Evolutionary conservation across 2,113 vertebrate species (phyloP).

Genomic region (Hippocampus guttulatus): DNA sequence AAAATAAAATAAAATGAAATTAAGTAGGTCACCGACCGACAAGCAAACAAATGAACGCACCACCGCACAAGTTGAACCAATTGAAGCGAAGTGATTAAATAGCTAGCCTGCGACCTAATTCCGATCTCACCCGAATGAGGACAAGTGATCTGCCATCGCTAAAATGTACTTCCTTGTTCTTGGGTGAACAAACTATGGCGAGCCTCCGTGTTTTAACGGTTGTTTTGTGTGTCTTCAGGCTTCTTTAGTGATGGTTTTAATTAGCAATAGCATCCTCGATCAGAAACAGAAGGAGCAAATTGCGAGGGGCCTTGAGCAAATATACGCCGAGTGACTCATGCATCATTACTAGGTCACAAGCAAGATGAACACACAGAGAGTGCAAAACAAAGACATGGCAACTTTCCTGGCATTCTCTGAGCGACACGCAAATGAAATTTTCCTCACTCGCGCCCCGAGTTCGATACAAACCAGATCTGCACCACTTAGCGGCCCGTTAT

Average conservation of each 20-base stretch:
- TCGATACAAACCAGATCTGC: constrained; percentile 21
- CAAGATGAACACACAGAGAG: background rate
- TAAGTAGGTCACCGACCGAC: too few species aligned
- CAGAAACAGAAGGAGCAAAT: constrained; percentile 29
- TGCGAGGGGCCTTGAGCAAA: constrained; percentile 12
- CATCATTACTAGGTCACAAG: background rate
- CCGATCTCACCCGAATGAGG: background rate
- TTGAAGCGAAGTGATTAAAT: too few species aligned
- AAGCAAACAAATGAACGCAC: too few species aligned
- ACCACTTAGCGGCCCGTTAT: constrained; percentile 33
- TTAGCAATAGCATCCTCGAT: constrained; percentile 30
- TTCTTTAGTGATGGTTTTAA: constrained; percentile 20
- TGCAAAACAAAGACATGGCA: constrained; percentile 10
- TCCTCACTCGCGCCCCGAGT: constrained; percentile 8
- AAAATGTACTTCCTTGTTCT: background rate
- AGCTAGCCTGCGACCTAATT: too few species aligned
- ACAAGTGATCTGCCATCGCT: background rate
- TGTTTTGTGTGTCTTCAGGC: constrained; percentile 7
- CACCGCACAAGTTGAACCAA: too few species aligned
- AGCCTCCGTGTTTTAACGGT: background rate
- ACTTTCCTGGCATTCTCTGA: constrained; percentile 12
- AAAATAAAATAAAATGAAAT: too few species aligned
- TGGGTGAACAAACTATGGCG: background rate
- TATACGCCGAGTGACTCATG: constrained; percentile 5
- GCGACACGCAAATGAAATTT: constrained; percentile 18